These are phyloP conservation scores for Lacerta bilineata DNA, from an alignment of 2,797 vertebrate genomes.

Conservation along the genomic window DNA sequence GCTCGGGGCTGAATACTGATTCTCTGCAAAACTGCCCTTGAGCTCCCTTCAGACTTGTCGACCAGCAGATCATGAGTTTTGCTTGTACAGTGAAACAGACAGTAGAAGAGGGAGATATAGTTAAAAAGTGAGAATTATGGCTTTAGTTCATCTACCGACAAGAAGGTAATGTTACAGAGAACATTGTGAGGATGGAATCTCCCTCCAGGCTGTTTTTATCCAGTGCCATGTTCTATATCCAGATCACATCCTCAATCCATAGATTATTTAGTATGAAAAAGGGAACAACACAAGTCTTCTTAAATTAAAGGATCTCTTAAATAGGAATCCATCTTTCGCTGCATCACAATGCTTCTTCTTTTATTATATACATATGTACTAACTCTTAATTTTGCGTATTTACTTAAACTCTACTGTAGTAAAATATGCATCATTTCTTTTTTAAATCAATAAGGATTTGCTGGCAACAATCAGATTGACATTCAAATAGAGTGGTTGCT, in stretches of 20 bases:
- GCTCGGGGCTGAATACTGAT: slow-evolving; percentile 8
- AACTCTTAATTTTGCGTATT: slow-evolving; percentile 83
- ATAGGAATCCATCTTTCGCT: slow-evolving; percentile 82
- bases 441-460: slow-evolving; percentile 73
- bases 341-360: slow-evolving; percentile 82
- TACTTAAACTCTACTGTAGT: slow-evolving; percentile 85
- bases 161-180: slow-evolving; percentile 47
- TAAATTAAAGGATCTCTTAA: slow-evolving; percentile 86
- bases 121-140: slow-evolving; percentile 49
- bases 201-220: slow-evolving; percentile 28
- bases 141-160: slow-evolving; percentile 56
- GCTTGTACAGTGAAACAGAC: not conserved
- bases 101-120: slow-evolving; percentile 40
- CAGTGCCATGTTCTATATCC: slow-evolving; percentile 33
- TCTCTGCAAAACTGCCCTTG: not conserved
- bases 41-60: not conserved
- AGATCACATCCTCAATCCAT: slow-evolving; percentile 71
- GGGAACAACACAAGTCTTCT: slow-evolving; percentile 79
- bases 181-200: slow-evolving; percentile 31
- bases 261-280: slow-evolving; percentile 74
- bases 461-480: slow-evolving; percentile 76
- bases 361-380: slow-evolving; percentile 85
- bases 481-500: slow-evolving; percentile 69
- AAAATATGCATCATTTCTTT: slow-evolving; percentile 82
- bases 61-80: slow-evolving; percentile 7